Evolutionary conservation across 2,888 invertebrate species (phyloP), one percentile per base, ranked within the genome.

Genomic region (Lacanobia wlatinum): DNA sequence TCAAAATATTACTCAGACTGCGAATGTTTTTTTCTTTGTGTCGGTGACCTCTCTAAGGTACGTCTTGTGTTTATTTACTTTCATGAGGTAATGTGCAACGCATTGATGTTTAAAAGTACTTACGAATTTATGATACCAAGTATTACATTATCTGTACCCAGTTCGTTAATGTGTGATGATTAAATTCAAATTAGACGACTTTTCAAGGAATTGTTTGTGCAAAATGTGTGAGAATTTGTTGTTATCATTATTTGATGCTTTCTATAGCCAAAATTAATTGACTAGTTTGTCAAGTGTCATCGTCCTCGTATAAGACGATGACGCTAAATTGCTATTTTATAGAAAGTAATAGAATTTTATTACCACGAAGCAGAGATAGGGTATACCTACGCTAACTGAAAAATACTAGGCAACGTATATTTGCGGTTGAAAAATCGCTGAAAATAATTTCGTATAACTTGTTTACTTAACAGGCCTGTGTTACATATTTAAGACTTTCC

Each of bases 1-100:
- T 84, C 70, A 71, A 70, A 81, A 80, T 84, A 87, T 89, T 90
- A 89, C 80, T 89, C 89, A 90, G 78, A 79, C 69, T 70, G 56
- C 70, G 63, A 73, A 55, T 75, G 81, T 80, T 84, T 79, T 79
- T 76, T 84, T 82, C 70, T 83, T 76, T 74, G 84, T 86, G 85
- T 76, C 78, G 80, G 74, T 83, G 83, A 87, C 83, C 85, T 80
- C 75, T 74, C 63, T 53, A 73, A 72, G 73, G 73, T 76, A 75
- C 63, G 60, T 46, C n/a, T 48, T 62, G 72, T 78, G 68, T 70
- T 80, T 80, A 75, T 83, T 83, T 80, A 84, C 71, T 74, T 72
- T 73, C 10, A 64, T 78, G 73, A 78, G 61, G 80, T 83, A 77
- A 76, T 72, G 28, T 53, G 14, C 70, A 73, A 73, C 52, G 43